These are phyloP conservation scores for Leucophenga maculata DNA, from an alignment of 2,888 invertebrate genomes.

Conservation along the genomic window DNA sequence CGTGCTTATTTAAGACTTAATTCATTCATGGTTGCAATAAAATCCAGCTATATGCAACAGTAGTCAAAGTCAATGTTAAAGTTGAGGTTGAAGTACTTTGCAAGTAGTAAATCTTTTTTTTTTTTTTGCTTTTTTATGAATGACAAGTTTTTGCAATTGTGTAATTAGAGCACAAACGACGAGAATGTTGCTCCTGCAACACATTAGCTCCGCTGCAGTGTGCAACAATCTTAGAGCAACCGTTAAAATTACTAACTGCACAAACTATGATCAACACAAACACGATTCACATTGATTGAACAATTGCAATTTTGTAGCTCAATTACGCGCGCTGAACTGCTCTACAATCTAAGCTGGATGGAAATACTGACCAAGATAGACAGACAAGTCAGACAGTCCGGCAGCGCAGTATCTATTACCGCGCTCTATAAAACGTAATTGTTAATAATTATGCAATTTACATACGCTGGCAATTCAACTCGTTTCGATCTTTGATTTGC, in stretches of 20 bases:
- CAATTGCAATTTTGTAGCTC: conserved; percentile 32
- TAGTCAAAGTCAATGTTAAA: conserved; percentile 5
- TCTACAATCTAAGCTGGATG: no score
- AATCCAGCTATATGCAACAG: not conserved
- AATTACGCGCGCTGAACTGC: not conserved
- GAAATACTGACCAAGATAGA: no score
- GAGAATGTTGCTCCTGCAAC: conserved; percentile 24
- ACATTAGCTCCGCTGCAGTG: conserved; percentile 36
- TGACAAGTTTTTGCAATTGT: no score
- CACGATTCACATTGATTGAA: conserved; percentile 5
- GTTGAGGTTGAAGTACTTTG: not conserved
- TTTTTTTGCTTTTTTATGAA: no score
- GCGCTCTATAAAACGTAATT: conserved; percentile 1
- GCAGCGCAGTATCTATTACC: conserved; percentile 25
- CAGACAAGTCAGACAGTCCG: no score
- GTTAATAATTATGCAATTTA: conserved; percentile 59
- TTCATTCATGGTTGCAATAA: conserved; percentile 4
- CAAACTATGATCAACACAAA: conserved; percentile 53
- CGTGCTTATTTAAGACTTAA: not conserved
- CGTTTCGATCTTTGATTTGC: no score
- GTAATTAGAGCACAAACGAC: not conserved
- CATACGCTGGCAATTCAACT: conserved; percentile 31
- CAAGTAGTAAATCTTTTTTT: not conserved
- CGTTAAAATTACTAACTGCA: conserved; percentile 60
- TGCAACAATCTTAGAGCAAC: conserved; percentile 45